Conservation (phyloP, 1,140 invertebrate genomes). For the Lanistes nyassanus region DNA sequence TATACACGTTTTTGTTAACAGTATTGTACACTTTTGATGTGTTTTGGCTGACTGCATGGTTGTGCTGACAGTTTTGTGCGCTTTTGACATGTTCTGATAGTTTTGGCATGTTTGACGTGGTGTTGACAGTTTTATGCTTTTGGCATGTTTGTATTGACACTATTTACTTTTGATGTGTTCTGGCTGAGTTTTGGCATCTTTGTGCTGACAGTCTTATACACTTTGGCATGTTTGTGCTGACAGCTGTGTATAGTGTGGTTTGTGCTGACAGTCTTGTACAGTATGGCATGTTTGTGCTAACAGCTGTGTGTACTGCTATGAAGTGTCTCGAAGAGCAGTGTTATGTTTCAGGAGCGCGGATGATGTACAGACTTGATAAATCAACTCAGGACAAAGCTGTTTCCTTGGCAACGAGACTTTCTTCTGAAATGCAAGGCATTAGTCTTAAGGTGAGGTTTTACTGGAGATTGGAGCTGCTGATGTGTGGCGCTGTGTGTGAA, state of each 20-base stretch:
- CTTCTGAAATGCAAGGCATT: conserved; percentile 61
- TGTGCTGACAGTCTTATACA: neutral
- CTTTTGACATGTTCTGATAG: no score
- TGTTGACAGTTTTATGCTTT: no score
- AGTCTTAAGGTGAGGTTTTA: conserved; percentile 69
- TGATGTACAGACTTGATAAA: conserved; percentile 77
- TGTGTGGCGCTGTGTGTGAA: no score
- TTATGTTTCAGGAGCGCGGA: conserved; percentile 69
- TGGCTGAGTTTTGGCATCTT: neutral
- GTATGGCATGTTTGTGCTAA: neutral
- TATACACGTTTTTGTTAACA: no score
- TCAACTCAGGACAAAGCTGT: conserved; percentile 73
- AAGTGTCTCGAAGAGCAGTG: neutral
- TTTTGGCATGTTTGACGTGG: no score
- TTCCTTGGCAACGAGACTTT: conserved; percentile 73
- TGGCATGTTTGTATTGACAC: no score
- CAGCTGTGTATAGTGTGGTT: neutral
- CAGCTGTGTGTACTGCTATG: neutral
- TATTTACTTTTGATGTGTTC: neutral
- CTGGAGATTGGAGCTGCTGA: no score
- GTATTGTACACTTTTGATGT: no score
- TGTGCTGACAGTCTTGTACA: neutral
- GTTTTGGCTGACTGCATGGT: no score
- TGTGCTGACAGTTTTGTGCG: no score
- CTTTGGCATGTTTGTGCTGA: neutral